Percentiles rank a stretch among this genome's conserved stretches.
Conservation (phyloP, 2,888 invertebrate species). For the Vanessa cardui region DNA sequence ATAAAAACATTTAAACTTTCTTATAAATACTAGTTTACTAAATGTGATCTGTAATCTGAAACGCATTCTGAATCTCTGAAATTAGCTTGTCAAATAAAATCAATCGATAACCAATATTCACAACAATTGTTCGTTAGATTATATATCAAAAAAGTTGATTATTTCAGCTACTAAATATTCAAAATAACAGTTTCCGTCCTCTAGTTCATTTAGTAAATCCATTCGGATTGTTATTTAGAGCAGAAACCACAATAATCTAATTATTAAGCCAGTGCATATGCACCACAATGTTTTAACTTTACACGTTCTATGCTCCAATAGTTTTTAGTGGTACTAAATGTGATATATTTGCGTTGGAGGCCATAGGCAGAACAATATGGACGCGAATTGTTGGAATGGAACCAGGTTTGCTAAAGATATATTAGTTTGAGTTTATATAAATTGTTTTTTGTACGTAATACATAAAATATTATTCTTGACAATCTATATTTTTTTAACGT, state of each 20-base stretch:
- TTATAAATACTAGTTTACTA: no score
- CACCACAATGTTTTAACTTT: slow-evolving; percentile 43
- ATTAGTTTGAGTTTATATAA: slow-evolving; percentile 3
- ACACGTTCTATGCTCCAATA: slow-evolving; percentile 34
- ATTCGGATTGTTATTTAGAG: slow-evolving; percentile 46
- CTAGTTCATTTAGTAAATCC: slow-evolving; percentile 43
- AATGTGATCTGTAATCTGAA: no score
- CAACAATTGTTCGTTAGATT: no score
- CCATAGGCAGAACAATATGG: slow-evolving; percentile 11
- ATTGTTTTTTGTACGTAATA: neutral
- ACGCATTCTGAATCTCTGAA: no score
- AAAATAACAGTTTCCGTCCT: slow-evolving; percentile 1
- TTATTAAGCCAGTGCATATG: slow-evolving; percentile 45
- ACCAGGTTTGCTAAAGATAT: slow-evolving; percentile 29
- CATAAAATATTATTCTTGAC: neutral
- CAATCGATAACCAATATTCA: no score
- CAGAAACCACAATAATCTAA: slow-evolving; percentile 50
- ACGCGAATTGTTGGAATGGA: slow-evolving; percentile 40
- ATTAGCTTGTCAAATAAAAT: no score
- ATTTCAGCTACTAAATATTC: neutral
- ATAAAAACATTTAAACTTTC: no score
- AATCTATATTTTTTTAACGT: no score
- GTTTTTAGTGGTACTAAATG: slow-evolving; percentile 35
- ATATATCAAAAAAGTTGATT: no score
- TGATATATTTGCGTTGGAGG: slow-evolving; percentile 27